Evolutionary conservation across 2,797 vertebrate species (phyloP).

Genomic region (Anniella stebbinsi): DNA sequence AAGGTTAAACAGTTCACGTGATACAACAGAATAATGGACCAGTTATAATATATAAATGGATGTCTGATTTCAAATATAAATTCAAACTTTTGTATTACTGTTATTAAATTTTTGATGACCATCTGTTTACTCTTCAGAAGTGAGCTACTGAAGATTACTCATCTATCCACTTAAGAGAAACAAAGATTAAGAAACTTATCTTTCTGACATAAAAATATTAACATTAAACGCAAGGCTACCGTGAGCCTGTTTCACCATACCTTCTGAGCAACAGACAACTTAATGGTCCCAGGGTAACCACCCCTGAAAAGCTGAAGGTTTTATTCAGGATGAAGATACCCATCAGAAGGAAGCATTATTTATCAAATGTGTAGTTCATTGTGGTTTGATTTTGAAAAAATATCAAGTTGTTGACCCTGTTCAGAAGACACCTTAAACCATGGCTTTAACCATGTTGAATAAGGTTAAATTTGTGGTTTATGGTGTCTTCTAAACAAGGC

Average conservation of each 20-base stretch:
- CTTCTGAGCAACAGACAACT: background rate
- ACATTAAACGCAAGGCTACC: background rate
- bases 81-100: conserved; percentile 2
- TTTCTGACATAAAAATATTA: background rate
- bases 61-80: conserved; percentile 20
- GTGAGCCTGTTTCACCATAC: background rate
- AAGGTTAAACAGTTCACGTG: conserved; percentile 35
- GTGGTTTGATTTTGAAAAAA: background rate
- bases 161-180: background rate
- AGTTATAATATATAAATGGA: conserved; percentile 22
- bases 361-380: background rate
- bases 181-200: background rate
- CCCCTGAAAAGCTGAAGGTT: background rate
- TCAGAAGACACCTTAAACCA: background rate
- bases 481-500: too few species aligned
- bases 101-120: conserved; percentile 27
- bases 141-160: background rate
- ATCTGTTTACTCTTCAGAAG: conserved; percentile 21
- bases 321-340: background rate
- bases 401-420: background rate
- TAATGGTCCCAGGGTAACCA: background rate
- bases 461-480: too few species aligned
- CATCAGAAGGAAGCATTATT: background rate
- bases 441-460: background rate
- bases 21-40: conserved; percentile 36